These are phyloP conservation scores for Tipula unca DNA, from an alignment of 2,888 invertebrate species.

Conservation along the genomic window DNA sequence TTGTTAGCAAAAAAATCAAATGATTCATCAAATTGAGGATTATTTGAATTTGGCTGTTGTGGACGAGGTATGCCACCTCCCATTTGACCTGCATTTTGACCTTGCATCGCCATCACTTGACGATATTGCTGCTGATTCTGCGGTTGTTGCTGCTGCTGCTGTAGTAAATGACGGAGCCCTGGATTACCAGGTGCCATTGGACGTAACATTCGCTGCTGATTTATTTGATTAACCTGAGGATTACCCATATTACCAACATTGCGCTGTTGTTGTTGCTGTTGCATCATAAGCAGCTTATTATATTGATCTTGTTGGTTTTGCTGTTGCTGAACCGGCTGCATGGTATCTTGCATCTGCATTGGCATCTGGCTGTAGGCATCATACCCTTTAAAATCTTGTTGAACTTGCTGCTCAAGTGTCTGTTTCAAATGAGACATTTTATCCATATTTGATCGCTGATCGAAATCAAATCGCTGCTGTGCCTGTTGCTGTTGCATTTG, in stretches of 20 bases:
- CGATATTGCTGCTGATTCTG: constrained; percentile 19
- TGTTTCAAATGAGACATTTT: constrained; percentile 67
- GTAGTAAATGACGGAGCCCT: constrained; percentile 68
- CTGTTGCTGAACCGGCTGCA: constrained; percentile 21
- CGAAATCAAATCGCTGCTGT: constrained; percentile 24
- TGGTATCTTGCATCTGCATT: constrained; percentile 32
- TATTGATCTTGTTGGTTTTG: constrained; percentile 25
- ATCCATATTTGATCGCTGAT: constrained; percentile 58
- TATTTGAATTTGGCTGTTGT: not conserved
- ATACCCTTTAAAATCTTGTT: constrained; percentile 67
- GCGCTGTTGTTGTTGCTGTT: constrained; percentile 33
- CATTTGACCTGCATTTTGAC: not conserved
- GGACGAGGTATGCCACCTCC: constrained; percentile 17
- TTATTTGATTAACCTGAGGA: constrained; percentile 37
- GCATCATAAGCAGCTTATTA: constrained; percentile 30
- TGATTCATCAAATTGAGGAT: constrained; percentile 10
- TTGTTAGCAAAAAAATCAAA: constrained; percentile 18
- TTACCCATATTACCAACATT: constrained; percentile 36
- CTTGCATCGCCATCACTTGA: constrained; percentile 19
- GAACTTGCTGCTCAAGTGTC: constrained; percentile 63
- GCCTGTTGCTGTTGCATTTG: constrained; percentile 31
- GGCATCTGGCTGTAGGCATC: constrained; percentile 47
- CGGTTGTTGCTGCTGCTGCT: constrained; percentile 44
- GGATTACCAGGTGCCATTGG: constrained; percentile 70
- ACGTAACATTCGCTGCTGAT: constrained; percentile 59